Base-by-base conservation (phyloP, 2,888 invertebrate species). In the Trichopria drosophilae region DNA sequence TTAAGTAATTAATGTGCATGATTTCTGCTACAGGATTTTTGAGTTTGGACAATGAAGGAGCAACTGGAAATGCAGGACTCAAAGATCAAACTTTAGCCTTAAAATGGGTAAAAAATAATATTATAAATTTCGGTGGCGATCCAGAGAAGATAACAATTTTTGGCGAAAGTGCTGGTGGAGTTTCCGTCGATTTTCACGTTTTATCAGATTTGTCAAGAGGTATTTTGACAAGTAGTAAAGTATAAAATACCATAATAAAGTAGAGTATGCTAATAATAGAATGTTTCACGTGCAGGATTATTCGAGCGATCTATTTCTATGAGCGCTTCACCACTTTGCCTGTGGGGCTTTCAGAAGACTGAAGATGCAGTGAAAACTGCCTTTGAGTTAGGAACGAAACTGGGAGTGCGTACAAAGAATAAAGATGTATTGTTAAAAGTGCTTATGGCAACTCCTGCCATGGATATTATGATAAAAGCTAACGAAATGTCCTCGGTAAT, bases 241-340 rank as follows among this genome's bases (percentile, higher is more conserved):
- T n/a, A n/a, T n/a, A n/a, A n/a, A n/a, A n/a, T n/a, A n/a, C n/a
- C n/a, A n/a, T n/a, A n/a, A n/a, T n/a, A n/a, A n/a, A n/a, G n/a
- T n/a, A n/a, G n/a, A n/a, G n/a, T n/a, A n/a, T n/a, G n/a, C n/a
- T n/a, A n/a, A n/a, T n/a, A n/a, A n/a, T n/a, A n/a, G n/a, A n/a
- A n/a, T n/a, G n/a, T n/a, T n/a, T n/a, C n/a, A n/a, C n/a, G n/a
- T n/a, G n/a, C n/a, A 69, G 81, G 81, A 12, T 64, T 82, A 26
- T 82, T 80, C 51, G 80, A 80, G 52, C 79, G 77, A 71, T 78
- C 77, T 1, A 80, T 82, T 48, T 75, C 79, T 6, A 80, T 81
- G 63, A 82, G 82, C n/a, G 81, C 80, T 0, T 77, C 79, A 1
- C 74, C 79, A 6, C 59, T 82, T 29, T 62, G 74, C 26, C 76